Evolutionary conservation across 2,797 vertebrate genomes (phyloP).

Genomic region (Sebastes hubbsi): DNA sequence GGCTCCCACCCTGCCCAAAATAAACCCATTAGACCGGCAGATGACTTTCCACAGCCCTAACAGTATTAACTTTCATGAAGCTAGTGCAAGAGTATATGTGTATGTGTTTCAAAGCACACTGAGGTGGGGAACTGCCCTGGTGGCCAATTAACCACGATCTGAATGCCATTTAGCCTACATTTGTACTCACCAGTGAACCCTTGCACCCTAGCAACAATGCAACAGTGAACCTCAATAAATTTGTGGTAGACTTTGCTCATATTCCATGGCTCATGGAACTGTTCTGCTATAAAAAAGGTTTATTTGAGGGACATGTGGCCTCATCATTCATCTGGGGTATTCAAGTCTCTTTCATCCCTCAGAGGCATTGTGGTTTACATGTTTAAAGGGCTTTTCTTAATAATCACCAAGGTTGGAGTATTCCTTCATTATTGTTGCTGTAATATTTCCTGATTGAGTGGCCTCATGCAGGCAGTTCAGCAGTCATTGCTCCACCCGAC

Average conservation of each 20-base stretch:
- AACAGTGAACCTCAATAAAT: conserved; percentile 52
- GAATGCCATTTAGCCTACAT: conserved; percentile 49
- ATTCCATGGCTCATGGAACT: conserved; percentile 54
- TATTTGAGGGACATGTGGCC: conserved; percentile 56
- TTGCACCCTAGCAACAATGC: conserved; percentile 36
- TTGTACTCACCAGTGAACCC: conserved; percentile 42
- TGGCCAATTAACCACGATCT: conserved; percentile 57
- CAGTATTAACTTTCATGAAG: conserved; percentile 24
- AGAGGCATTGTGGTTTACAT: conserved; percentile 45
- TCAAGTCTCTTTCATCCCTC: conserved; percentile 42
- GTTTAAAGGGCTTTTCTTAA: conserved; percentile 41
- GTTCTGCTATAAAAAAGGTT: conserved; percentile 52
- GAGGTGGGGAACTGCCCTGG: conserved; percentile 37
- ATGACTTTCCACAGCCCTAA: conserved; percentile 27
- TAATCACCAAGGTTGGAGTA: conserved; percentile 34
- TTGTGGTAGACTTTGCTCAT: conserved; percentile 36
- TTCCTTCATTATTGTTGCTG: conserved; percentile 20
- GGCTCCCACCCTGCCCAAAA: conserved; percentile 21
- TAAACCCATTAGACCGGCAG: conserved; percentile 31
- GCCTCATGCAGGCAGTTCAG: not conserved
- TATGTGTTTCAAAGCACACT: conserved; percentile 39
- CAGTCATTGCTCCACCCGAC: not conserved
- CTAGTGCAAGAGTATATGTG: conserved; percentile 22
- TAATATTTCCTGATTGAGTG: conserved; percentile 14
- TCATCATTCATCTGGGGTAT: conserved; percentile 42